These are phyloP conservation scores for Myrmecophaga tridactyla DNA, from an alignment of 2,113 vertebrate species.

Conservation along the genomic window DNA sequence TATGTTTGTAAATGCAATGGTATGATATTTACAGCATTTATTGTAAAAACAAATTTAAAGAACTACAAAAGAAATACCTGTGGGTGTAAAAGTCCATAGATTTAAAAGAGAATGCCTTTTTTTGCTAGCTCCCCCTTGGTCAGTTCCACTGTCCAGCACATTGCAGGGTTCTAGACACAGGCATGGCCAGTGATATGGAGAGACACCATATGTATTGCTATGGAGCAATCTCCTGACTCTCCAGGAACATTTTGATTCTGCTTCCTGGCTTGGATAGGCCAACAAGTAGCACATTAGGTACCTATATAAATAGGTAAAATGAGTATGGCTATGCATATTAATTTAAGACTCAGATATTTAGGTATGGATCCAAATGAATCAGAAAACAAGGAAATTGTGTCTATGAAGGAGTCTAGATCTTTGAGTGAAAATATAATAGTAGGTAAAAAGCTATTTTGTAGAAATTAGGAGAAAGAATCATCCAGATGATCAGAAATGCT, in stretches of 20 bases:
- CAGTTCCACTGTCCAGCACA: neutral
- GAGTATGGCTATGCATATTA: neutral
- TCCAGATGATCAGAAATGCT: neutral
- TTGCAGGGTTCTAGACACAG: neutral
- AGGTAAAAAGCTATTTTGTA: neutral
- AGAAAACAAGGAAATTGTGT: neutral
- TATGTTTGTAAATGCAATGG: neutral
- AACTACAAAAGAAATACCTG: neutral
- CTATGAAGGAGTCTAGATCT: neutral
- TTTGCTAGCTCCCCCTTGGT: neutral
- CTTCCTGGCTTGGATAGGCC: neutral
- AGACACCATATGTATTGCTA: neutral
- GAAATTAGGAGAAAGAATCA: neutral
- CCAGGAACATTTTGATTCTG: neutral
- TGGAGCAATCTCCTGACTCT: neutral
- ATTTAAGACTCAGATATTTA: neutral
- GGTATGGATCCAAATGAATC: neutral
- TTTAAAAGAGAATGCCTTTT: neutral
- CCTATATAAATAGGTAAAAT: neutral
- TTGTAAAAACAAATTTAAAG: neutral
- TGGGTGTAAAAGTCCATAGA: neutral
- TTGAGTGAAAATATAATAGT: neutral
- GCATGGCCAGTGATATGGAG: accelerated
- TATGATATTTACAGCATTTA: neutral
- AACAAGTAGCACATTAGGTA: neutral